A percentile compares a stretch with the other conserved stretches of the same genome.
Conservation (phyloP, 2,797 vertebrate genomes). For the Pipistrellus pygmaeus region DNA sequence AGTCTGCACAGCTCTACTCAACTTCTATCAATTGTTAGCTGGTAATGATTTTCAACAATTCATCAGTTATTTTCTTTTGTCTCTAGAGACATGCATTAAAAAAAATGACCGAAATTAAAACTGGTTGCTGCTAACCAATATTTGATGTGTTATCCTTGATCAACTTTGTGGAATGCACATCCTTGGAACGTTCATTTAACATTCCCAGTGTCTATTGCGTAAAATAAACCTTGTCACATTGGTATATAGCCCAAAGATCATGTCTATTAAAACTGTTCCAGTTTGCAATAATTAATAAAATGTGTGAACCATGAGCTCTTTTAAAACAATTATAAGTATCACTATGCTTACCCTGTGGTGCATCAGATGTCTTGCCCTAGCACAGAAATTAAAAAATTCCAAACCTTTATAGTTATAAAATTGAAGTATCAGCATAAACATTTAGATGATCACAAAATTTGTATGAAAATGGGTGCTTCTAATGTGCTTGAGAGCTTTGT, state of each 20-base stretch:
- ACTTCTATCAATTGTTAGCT: slow-evolving; percentile 52
- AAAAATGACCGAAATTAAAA: slow-evolving; percentile 24
- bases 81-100: neutral
- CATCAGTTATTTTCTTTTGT: slow-evolving; percentile 27
- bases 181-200: slow-evolving; percentile 28
- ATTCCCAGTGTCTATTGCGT: neutral
- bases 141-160: neutral
- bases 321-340: neutral
- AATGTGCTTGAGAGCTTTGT: neutral
- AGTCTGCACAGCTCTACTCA: slow-evolving; percentile 25
- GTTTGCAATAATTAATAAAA: slow-evolving; percentile 31
- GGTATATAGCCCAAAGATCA: slow-evolving; percentile 1
- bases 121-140: neutral
- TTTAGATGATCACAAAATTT: neutral
- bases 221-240: neutral
- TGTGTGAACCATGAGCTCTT: neutral
- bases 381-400: neutral
- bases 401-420: neutral
- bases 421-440: neutral
- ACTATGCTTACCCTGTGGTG: neutral
- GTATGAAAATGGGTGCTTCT: neutral
- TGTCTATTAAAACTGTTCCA: neutral
- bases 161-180: neutral
- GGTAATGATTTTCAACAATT: slow-evolving; percentile 36
- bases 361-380: slow-evolving; percentile 1